Percentiles rank a stretch among this genome's conserved stretches.
These are phyloP conservation scores for Branchellion lobata DNA, from an alignment of 2,888 invertebrate species.

Conservation along the genomic window DNA sequence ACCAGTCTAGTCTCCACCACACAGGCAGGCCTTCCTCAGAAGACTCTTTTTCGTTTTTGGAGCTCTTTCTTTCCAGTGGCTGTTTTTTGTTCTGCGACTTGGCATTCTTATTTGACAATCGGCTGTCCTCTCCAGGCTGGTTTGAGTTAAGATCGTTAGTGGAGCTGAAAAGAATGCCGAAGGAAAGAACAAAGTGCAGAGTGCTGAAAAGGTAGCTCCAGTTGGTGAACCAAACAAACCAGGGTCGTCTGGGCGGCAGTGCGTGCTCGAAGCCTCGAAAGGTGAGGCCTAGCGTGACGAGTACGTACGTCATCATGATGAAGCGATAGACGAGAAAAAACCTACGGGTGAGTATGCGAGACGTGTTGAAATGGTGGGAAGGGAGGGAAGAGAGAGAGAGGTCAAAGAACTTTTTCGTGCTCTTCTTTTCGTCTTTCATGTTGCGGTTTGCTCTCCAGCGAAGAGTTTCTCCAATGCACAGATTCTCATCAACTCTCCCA, in stretches of 20 bases:
- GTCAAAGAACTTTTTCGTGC: no score
- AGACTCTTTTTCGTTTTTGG: background rate
- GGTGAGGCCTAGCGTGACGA: background rate
- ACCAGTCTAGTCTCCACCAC: constrained; percentile 7
- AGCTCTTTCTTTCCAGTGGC: background rate
- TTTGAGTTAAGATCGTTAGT: background rate
- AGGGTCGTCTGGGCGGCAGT: constrained; percentile 48
- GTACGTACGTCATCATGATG: constrained; percentile 7
- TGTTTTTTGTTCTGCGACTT: background rate
- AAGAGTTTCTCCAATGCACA: no score
- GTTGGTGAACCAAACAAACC: constrained; percentile 57
- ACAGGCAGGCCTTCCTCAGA: background rate
- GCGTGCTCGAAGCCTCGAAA: constrained; percentile 43
- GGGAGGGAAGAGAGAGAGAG: no score
- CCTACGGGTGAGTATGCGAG: no score
- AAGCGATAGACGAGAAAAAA: background rate
- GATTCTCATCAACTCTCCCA: no score
- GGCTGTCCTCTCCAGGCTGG: background rate
- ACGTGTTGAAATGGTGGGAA: no score
- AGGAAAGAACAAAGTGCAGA: constrained; percentile 52
- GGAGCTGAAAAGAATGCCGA: constrained; percentile 22
- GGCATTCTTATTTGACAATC: background rate
- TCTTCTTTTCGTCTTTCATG: no score
- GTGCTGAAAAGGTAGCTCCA: constrained; percentile 57
- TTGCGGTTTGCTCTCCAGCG: no score